These are phyloP conservation scores for Eustalomyia histrio DNA, from an alignment of 2,888 invertebrate genomes.

Conservation along the genomic window DNA sequence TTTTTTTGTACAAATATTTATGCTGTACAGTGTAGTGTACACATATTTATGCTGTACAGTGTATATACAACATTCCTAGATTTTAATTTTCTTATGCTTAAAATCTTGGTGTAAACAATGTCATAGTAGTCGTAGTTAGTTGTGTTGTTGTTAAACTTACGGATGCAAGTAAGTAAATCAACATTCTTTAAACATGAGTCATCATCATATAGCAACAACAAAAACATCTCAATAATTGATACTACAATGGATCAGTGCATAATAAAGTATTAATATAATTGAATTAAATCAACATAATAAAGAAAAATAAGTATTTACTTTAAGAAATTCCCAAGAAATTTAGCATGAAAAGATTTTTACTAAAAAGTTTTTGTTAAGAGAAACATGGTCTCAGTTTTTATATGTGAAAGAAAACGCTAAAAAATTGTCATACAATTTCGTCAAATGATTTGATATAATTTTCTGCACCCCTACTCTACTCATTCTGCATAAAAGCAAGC, in stretches of 20 bases:
- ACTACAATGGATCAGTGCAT: background rate
- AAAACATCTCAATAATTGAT: background rate
- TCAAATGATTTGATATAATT: too few species aligned
- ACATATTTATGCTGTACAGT: background rate
- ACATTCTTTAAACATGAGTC: constrained; percentile 62
- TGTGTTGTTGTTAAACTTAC: constrained; percentile 43
- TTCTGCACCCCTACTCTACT: too few species aligned
- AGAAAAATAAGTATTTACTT: background rate
- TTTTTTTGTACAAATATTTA: too few species aligned
- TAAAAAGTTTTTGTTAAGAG: too few species aligned
- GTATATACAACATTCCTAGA: background rate
- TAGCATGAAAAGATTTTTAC: too few species aligned
- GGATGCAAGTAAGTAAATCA: constrained; percentile 63
- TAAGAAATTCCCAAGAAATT: too few species aligned
- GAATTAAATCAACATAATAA: background rate
- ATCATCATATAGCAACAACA: constrained; percentile 35
- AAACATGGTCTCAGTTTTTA: too few species aligned
- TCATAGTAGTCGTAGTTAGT: constrained; percentile 13
- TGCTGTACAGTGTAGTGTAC: background rate
- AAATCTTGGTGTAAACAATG: background rate
- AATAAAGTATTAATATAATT: background rate
- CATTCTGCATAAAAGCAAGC: too few species aligned
- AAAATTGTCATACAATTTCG: too few species aligned
- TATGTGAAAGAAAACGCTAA: too few species aligned
- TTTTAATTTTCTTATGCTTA: background rate